Base-by-base conservation (phyloP, 2,797 vertebrate species). In the Hyperoplus lanceolatus region DNA sequence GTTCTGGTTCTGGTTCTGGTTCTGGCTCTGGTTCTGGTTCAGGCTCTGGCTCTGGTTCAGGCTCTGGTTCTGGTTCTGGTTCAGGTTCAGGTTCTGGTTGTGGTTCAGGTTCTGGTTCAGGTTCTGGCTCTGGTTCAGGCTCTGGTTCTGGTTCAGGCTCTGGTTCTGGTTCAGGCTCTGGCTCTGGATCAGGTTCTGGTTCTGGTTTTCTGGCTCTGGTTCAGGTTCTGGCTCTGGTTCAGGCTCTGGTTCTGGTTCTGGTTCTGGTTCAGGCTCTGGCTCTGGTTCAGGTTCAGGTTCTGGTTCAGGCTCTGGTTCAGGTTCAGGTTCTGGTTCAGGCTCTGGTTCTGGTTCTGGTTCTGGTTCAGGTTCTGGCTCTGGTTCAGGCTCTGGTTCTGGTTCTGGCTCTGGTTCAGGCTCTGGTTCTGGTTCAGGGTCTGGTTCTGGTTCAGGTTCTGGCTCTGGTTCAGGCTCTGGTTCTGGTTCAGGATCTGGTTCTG, bases 181-280 rank as follows among this genome's bases (percentile, higher is more conserved):
- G 9, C 39, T 50, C 50, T 45, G 43, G 2, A 0, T 12, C 12
- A 4, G 21, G 53, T n/a, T 29, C n/a, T n/a, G n/a, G n/a, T n/a
- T n/a, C n/a, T n/a, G n/a, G n/a, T n/a, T n/a, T n/a, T n/a, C 14
- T 41, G 46, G 3, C 6, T 9, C 6, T 18, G 53, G 6, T 36
- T 4, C 5, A 1, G n/a, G n/a, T n/a, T n/a, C n/a, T n/a, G 8
- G 51, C 38, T 12, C 21, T 29, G 2, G 18, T 0, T 8, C 1
- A 36, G 53, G 29, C 21, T 16, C 6, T 0, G 45, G 1, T 73
- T 48, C 46, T 5, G n/a, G 11, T 12, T n/a, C 0, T 11, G 16
- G 3, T 43, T 29, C 18, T 0, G 39, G 4, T 0, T 48, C 11
- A 48, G 46, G 2, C 2, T 3, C 5, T 48, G 13, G 10, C 6